A percentile compares a stretch with the other conserved stretches of the same genome.
Conservation (phyloP, 2,888 invertebrate genomes). For the Idaea aversata region DNA sequence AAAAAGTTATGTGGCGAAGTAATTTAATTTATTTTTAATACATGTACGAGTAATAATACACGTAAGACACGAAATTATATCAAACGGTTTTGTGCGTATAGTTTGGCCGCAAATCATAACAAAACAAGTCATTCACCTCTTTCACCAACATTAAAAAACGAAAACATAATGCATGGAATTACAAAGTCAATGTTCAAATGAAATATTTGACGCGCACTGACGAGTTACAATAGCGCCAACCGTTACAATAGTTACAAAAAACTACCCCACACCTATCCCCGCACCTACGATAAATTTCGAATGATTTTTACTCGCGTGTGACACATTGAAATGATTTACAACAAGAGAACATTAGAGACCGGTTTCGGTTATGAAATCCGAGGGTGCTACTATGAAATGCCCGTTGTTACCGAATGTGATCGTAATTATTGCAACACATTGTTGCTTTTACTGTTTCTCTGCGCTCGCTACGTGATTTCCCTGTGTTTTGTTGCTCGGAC, state of each 20-base stretch:
- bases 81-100: too few species aligned
- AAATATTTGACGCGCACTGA: slow-evolving; percentile 8
- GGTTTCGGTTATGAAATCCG: slow-evolving; percentile 66
- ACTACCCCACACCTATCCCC: slow-evolving; percentile 57
- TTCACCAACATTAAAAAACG: not conserved
- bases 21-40: not conserved
- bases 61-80: too few species aligned
- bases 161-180: slow-evolving; percentile 15
- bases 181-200: slow-evolving; percentile 6
- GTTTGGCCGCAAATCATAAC: not conserved
- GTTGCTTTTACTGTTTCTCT: slow-evolving; percentile 44
- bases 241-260: slow-evolving; percentile 59
- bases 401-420: slow-evolving; percentile 54
- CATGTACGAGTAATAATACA: not conserved
- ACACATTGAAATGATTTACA: slow-evolving; percentile 74
- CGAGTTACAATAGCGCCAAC: slow-evolving; percentile 17
- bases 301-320: slow-evolving; percentile 72
- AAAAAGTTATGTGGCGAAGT: not conserved
- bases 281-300: slow-evolving; percentile 62
- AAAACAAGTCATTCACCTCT: not conserved
- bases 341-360: slow-evolving; percentile 62
- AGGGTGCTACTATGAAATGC: slow-evolving; percentile 52
- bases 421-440: slow-evolving; percentile 52
- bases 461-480: slow-evolving; percentile 30
- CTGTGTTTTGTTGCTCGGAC: slow-evolving; percentile 25